Evolutionary conservation across 2,888 invertebrate genomes (phyloP), one percentile per base, ranked within the genome.

Genomic region (Hoplodrina blanda): DNA sequence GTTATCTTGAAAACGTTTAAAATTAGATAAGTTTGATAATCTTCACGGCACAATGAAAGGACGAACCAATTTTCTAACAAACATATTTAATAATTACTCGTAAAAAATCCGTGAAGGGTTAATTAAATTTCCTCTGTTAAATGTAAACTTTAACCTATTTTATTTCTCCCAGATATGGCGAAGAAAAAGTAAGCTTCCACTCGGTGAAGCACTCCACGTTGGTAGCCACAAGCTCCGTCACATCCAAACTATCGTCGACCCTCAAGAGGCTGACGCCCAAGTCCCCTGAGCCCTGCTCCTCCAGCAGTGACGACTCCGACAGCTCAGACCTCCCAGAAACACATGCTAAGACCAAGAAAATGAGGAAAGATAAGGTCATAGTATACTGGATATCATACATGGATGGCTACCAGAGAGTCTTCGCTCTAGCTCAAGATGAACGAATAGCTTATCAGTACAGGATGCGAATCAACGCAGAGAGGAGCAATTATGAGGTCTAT

Each of bases 381-480:
- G 97, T 98, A 13, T 98, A 98, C 91, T 98, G 98, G 98, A 96
- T 98, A 50, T 98, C 98, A 7, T 98, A 97, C 88, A 96, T 97
- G 91, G 98, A 98, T 76, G 97, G 97, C 0, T 96, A 97, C 57
- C 98, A 98, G 90, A 94, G 98, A 84, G 97, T 97, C 0, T 95
- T 98, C 68, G 96, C 98, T 19, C 96, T 98, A 84, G 97, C 98
- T 0, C 98, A 98, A 90, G 98, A 98, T 73, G 97, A 98, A 85
- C 95, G 97, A 73, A 96, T 98, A 55, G 97, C 97, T 3, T 96
- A 96, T 67, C 96, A 96, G 71, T 97, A 97, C 60, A 92, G 96
- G 79, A 95, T 95, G 85, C 92, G 92, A 67, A 96, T 97, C 19
- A 97, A 97, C 85, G 96, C 97, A 0, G 98, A 98, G 88, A 96